Base-by-base conservation (phyloP, 35 echinoderm and acorn worm genomes). In the Eucidaris tribuloides region DNA sequence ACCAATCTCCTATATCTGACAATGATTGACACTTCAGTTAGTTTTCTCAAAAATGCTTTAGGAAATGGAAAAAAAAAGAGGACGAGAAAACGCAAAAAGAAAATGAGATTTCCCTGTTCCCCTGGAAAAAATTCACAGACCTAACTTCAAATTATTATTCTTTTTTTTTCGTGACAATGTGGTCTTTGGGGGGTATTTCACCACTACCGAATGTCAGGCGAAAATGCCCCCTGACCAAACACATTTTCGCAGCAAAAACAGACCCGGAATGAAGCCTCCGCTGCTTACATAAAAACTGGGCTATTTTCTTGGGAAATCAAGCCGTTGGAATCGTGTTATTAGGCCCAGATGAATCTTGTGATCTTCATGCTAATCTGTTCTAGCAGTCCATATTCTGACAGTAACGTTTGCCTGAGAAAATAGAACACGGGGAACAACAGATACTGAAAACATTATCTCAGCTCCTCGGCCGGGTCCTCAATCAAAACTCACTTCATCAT, bases 281-380 rank as follows among this genome's bases (percentile, higher is more conserved):
- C 68, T 20, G 41, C 68, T 74, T 74, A 74, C 40, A 74, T 74
- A 23, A 74, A 44, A n/a, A n/a, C 68, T 74, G 33, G 7, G 17
- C 14, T 74, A 74, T 74, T 74, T 74, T 74, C 68, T 74, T 27
- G 68, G 68, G 68, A 74, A 74, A 74, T 74, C 68, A 74, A 74
- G 24, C 27, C 24, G 37, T n/a, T 35, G 9, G 44, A 74, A 74
- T 74, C 7, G 38, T 74, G 68, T 36, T 74, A 74, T 74, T 74
- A 74, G 68, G 68, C 39, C 20, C 20, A 24, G 40, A 74, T 44
- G 30, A 68, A 24, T 19, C 56, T 59, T 18, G 3, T 7, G 7
- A 28, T 15, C 22, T 59, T 59, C 23, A 29, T 29, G 31, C 7
- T 60, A 60, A 7, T 7, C 18, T 36, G 14, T 20, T 30, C n/a